Conservation (phyloP, 2,888 invertebrate genomes). For the Masnerella sp. region DNA sequence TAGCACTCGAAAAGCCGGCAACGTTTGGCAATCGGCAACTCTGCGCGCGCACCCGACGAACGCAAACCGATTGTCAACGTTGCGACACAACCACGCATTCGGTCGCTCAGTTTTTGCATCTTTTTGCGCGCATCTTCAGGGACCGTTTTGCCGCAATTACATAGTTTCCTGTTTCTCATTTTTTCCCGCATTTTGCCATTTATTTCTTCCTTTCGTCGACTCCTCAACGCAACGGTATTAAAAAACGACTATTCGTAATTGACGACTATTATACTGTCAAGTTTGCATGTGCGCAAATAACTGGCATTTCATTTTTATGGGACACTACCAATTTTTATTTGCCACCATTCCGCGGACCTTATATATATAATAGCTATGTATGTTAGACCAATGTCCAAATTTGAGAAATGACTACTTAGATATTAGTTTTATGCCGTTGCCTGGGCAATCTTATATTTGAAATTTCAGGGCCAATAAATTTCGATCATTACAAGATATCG, state of each 20-base stretch:
- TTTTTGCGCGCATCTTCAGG: constrained; percentile 29
- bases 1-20: constrained; percentile 8
- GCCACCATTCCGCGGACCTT: no score
- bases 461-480: no score
- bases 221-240: constrained; percentile 25
- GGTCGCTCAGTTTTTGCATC: constrained; percentile 14
- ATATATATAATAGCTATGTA: no score
- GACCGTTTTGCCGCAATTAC: constrained; percentile 48
- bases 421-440: no score
- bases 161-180: constrained; percentile 40
- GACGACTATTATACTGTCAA: constrained; percentile 44
- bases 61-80: constrained; percentile 7
- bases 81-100: not conserved
- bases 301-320: constrained; percentile 40
- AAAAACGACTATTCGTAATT: constrained; percentile 38
- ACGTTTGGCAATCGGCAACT: not conserved
- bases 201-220: constrained; percentile 53
- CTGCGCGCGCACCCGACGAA: not conserved
- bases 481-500: no score
- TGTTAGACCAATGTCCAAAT: no score
- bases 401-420: no score
- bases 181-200: constrained; percentile 43
- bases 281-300: constrained; percentile 33
- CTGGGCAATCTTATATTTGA: no score
- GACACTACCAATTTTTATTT: constrained; percentile 15